Percentiles rank a stretch among this genome's conserved stretches.
phyloP scores from a whole-genome alignment of 2,888 invertebrate species.

The Gordius sp. region DNA sequence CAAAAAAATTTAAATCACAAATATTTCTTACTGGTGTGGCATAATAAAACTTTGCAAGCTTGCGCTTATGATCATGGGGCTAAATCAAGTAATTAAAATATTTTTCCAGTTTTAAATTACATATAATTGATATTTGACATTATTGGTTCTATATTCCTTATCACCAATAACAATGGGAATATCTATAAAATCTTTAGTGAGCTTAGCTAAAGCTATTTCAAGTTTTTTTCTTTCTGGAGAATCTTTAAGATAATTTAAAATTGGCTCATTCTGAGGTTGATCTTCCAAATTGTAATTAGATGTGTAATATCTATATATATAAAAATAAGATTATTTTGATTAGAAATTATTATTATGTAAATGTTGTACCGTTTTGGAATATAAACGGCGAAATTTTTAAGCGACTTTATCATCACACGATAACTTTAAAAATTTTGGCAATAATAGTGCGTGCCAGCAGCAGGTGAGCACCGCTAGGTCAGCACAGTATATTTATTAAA shows the following conservation, averaged over 20 bases:
- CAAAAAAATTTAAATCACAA: conserved; percentile 14
- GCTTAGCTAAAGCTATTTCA: conserved; percentile 41
- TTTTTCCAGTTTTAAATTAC: conserved; percentile 15
- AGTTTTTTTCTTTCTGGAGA: conserved; percentile 51
- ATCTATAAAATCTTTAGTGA: conserved; percentile 44
- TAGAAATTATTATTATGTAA: too few species aligned
- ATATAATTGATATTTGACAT: conserved; percentile 43
- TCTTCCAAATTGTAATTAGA: too few species aligned
- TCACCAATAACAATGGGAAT: conserved; percentile 89
- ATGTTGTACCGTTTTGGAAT: too few species aligned
- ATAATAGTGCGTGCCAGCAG: too few species aligned
- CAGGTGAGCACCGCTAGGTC: too few species aligned
- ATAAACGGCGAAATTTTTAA: too few species aligned
- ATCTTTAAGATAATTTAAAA: conserved; percentile 45
- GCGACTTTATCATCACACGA: too few species aligned
- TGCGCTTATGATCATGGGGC: conserved; percentile 67
- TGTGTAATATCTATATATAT: too few species aligned
- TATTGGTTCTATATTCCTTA: conserved; percentile 48
- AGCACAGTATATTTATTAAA: too few species aligned
- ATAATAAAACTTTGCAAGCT: conserved; percentile 68
- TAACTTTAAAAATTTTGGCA: too few species aligned
- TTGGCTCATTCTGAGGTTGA: conserved; percentile 30
- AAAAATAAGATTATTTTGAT: too few species aligned
- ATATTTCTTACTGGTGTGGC: conserved; percentile 41
- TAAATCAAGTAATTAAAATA: conserved; percentile 31